A percentile compares a stretch with the other conserved stretches of the same genome.
Evolutionary conservation across 2,888 invertebrate genomes (phyloP).

Genomic region (Leptinotarsa juncta): DNA sequence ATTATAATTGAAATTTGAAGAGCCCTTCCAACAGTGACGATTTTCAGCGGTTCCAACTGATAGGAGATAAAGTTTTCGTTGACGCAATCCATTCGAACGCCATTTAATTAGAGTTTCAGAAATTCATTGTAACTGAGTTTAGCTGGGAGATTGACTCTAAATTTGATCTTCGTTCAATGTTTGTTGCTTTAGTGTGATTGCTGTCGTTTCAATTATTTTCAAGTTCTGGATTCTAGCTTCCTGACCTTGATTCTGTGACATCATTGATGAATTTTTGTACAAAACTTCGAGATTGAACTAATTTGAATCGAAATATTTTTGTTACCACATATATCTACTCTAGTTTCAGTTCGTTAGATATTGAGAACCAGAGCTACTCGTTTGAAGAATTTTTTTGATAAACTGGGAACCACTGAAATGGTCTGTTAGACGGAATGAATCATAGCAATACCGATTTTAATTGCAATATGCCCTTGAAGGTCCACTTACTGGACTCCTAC

Average conservation of each 20-base stretch:
- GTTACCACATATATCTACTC: no score
- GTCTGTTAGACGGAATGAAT: no score
- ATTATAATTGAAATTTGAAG: constrained; percentile 26
- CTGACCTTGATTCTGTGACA: neutral
- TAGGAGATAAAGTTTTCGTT: constrained; percentile 20
- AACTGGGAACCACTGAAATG: no score
- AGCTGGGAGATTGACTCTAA: constrained; percentile 21
- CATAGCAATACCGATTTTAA: no score
- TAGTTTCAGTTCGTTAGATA: no score
- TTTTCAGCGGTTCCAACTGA: constrained; percentile 11
- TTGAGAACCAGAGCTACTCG: no score
- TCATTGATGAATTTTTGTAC: no score
- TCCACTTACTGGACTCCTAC: no score
- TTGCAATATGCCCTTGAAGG: no score
- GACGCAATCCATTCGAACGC: constrained; percentile 26
- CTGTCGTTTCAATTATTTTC: constrained; percentile 10
- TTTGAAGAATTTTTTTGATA: no score
- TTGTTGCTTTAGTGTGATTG: constrained; percentile 19
- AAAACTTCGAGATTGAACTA: no score
- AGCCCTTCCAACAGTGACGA: constrained; percentile 18
- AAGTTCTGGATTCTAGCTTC: neutral
- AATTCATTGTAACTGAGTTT: constrained; percentile 28
- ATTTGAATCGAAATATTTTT: no score
- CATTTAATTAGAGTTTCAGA: constrained; percentile 29
- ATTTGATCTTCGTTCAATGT: constrained; percentile 21